These are phyloP conservation scores for Synanthedon myopaeformis DNA, from an alignment of 2,888 invertebrate genomes.

Conservation along the genomic window DNA sequence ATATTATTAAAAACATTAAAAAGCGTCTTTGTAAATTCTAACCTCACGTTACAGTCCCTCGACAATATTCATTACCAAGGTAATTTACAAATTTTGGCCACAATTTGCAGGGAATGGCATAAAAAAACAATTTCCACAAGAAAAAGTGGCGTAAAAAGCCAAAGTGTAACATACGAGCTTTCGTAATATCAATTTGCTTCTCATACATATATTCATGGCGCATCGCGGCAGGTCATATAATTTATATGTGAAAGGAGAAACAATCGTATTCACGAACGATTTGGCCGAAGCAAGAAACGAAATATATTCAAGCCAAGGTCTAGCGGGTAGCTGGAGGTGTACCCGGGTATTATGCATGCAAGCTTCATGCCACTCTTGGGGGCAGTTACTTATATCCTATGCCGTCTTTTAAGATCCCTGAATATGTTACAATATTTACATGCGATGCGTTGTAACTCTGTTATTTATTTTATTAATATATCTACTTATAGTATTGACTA, in stretches of 20 bases:
- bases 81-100: slow-evolving; percentile 59
- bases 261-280: slow-evolving; percentile 63
- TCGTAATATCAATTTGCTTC: slow-evolving; percentile 64
- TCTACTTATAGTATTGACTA: no score
- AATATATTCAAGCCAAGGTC: slow-evolving; percentile 22
- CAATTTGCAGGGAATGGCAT: slow-evolving; percentile 47
- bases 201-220: slow-evolving; percentile 65
- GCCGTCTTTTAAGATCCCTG: slow-evolving; percentile 31
- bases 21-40: neutral
- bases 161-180: slow-evolving; percentile 48
- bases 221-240: slow-evolving; percentile 62
- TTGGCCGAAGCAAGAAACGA: slow-evolving; percentile 34
- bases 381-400: slow-evolving; percentile 52
- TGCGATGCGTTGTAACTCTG: neutral
- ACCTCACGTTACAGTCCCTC: neutral
- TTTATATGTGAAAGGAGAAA: slow-evolving; percentile 63
- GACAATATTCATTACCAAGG: slow-evolving; percentile 38
- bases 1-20: no score
- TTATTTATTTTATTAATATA: neutral
- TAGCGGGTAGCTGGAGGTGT: slow-evolving; percentile 9
- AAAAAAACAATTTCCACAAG: slow-evolving; percentile 55
- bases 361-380: slow-evolving; percentile 57
- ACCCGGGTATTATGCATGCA: slow-evolving; percentile 50
- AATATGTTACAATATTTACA: slow-evolving; percentile 5
- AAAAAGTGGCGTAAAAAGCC: slow-evolving; percentile 44